Conservation (phyloP, 1,140 invertebrate species). For the Eriosoma lanigerum region DNA sequence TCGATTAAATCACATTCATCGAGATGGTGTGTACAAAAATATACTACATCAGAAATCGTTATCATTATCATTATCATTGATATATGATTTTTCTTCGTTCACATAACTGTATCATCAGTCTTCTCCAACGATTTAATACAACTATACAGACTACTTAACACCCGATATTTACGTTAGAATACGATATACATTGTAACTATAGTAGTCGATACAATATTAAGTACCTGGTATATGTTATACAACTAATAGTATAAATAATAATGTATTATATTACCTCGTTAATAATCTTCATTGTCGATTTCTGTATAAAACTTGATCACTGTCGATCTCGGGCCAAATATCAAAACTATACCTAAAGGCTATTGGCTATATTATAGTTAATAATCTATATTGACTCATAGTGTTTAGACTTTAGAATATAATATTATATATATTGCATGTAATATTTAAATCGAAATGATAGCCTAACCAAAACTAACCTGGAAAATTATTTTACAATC, state of each 20-base stretch:
- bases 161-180: background rate
- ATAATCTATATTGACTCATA: background rate
- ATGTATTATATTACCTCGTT: no score
- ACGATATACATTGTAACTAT: no score
- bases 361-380: no score
- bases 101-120: constrained; percentile 25
- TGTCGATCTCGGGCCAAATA: constrained; percentile 11
- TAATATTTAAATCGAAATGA: no score
- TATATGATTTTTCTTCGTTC: background rate
- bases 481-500: no score
- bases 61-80: constrained; percentile 3
- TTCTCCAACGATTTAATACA: background rate
- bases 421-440: no score
- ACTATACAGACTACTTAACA: background rate
- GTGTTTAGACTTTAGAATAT: background rate
- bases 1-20: constrained; percentile 35
- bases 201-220: no score
- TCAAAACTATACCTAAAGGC: background rate
- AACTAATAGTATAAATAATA: no score
- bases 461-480: no score
- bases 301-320: background rate
- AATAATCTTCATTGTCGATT: background rate
- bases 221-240: no score
- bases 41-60: constrained; percentile 21
- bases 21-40: background rate